Percentiles rank a stretch among this genome's conserved stretches.
Evolutionary conservation across 1,140 invertebrate species (phyloP).

Genomic region (Nixonia krombeini): DNA sequence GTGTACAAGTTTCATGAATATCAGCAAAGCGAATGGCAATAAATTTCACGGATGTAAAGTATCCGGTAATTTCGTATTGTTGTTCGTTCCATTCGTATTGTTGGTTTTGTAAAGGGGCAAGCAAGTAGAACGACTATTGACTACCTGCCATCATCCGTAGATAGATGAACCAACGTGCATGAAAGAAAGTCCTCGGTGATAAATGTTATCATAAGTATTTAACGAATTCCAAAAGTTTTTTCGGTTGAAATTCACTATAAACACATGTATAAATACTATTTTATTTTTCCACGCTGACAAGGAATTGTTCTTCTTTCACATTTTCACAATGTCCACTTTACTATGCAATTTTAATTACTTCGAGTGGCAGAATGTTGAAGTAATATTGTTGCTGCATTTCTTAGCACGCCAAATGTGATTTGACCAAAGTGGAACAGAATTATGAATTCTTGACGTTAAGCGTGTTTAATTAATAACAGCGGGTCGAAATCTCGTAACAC

Average conservation of each 20-base stretch:
- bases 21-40: constrained; percentile 49
- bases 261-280: too few relatives aligned
- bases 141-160: constrained; percentile 51
- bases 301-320: too few relatives aligned
- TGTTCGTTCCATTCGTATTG: constrained; percentile 52
- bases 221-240: too few relatives aligned
- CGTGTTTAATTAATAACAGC: constrained; percentile 21
- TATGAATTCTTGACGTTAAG: constrained; percentile 17
- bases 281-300: too few relatives aligned
- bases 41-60: constrained; percentile 53
- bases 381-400: too few relatives aligned
- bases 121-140: constrained; percentile 53
- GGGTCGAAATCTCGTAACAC: constrained; percentile 7
- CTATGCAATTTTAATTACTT: too few relatives aligned
- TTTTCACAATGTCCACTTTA: too few relatives aligned
- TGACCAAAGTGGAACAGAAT: too few relatives aligned
- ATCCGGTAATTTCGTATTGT: constrained; percentile 54
- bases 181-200: constrained; percentile 46
- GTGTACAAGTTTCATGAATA: constrained; percentile 49
- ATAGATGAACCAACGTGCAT: constrained; percentile 45
- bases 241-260: too few relatives aligned
- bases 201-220: constrained; percentile 50
- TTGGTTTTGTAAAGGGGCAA: constrained; percentile 51
- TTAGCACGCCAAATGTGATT: too few relatives aligned
- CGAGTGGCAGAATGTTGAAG: too few relatives aligned